Evolutionary conservation across 2,888 invertebrate species (phyloP).

Genomic region (Idaea dimidiata): DNA sequence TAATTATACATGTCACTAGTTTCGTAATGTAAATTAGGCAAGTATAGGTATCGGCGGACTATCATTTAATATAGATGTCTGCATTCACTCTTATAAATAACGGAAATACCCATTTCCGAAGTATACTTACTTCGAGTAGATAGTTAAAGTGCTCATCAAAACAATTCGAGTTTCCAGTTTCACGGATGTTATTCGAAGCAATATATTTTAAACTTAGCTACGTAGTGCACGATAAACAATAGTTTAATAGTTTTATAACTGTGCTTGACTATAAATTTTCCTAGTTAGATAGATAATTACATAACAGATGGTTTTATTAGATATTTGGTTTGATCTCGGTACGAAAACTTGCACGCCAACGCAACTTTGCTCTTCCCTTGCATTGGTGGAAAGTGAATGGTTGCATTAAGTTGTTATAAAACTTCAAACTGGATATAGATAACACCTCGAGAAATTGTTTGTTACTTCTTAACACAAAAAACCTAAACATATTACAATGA

Average conservation of each 20-base stretch:
- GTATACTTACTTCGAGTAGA: not conserved
- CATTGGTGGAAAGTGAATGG: too few relatives aligned
- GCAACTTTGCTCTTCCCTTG: too few relatives aligned
- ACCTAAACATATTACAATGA: too few relatives aligned
- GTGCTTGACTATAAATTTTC: not conserved
- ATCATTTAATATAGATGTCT: not conserved
- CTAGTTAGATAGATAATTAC: not conserved
- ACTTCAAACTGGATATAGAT: too few relatives aligned
- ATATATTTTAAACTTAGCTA: not conserved
- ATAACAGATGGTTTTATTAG: not conserved
- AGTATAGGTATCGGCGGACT: not conserved
- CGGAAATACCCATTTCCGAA: not conserved
- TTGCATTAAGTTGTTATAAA: too few relatives aligned
- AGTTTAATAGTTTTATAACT: not conserved
- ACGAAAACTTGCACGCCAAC: not conserved
- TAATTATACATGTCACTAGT: too few relatives aligned
- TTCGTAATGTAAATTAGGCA: too few relatives aligned
- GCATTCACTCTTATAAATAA: not conserved
- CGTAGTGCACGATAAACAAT: not conserved
- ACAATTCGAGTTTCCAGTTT: conserved; percentile 1
- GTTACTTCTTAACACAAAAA: too few relatives aligned
- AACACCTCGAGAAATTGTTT: too few relatives aligned
- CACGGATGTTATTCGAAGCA: not conserved
- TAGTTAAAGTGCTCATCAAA: conserved; percentile 1
- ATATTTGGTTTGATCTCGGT: not conserved